Percentiles rank a stretch among this genome's conserved stretches.
Evolutionary conservation across 2,888 invertebrate species (phyloP).

Genomic region (Melitaea athalia): DNA sequence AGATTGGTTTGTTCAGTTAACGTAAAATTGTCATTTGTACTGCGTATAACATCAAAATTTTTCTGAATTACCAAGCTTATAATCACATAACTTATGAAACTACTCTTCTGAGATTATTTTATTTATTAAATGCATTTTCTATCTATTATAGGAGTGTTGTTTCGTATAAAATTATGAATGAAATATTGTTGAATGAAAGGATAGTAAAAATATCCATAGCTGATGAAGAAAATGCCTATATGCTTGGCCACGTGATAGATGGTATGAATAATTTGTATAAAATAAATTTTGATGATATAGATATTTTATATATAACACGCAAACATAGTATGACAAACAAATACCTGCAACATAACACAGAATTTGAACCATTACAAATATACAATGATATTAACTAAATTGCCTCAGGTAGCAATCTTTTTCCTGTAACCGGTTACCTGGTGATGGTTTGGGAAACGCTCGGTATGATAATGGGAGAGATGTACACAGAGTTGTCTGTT

Average conservation of each 20-base stretch:
- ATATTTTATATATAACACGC: too few relatives aligned
- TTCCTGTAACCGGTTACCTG: constrained; percentile 94
- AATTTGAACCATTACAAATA: too few relatives aligned
- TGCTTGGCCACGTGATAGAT: constrained; percentile 92
- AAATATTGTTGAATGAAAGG: constrained; percentile 85
- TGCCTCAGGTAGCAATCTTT: constrained; percentile 85
- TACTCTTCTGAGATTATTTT: too few relatives aligned
- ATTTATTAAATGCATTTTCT: background rate
- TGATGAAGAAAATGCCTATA: constrained; percentile 86
- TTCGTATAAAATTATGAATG: constrained; percentile 85
- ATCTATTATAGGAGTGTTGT: constrained; percentile 81
- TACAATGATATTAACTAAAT: too few relatives aligned
- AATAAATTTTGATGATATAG: too few relatives aligned
- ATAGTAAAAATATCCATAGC: constrained; percentile 81
- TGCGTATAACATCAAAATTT: too few relatives aligned
- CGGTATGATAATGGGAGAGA: constrained; percentile 86
- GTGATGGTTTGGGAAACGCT: constrained; percentile 89
- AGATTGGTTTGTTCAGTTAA: constrained; percentile 80
- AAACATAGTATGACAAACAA: too few relatives aligned
- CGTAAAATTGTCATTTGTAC: background rate
- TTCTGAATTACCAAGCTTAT: too few relatives aligned
- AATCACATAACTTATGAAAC: too few relatives aligned
- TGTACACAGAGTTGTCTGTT: constrained; percentile 88
- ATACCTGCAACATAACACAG: too few relatives aligned
- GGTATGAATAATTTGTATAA: constrained; percentile 76